Evolutionary conservation across 2,113 vertebrate species (phyloP), one percentile per base, ranked within the genome.

Genomic region (Miniopterus natalensis): DNA sequence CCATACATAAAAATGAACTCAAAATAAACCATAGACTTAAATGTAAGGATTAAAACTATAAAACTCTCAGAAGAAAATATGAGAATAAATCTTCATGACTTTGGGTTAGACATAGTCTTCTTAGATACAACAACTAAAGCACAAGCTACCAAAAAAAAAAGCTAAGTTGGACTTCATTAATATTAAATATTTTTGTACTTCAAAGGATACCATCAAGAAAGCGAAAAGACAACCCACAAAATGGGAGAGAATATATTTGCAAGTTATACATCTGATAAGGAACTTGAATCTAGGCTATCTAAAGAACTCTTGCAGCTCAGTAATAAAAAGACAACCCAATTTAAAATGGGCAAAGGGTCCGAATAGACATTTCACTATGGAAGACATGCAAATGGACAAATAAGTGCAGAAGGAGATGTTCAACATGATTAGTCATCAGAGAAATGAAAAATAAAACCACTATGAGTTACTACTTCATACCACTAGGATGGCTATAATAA

Each of bases 381-480:
- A 84, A 96, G 59, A 86, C 57, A 74, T 63, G 20, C 78, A 79
- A 91, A 75, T 59, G 1, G 21, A 12, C 73, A 85, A 36, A 42
- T 47, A 86, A 92, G 12, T 21, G 79, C 70, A 79, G 68, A 68
- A 61, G 91, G 92, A 90, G 45, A 90, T 57, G 29, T 65, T 92
- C 59, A 81, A 29, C 15, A 42, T 85, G 49, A 74, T 92, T 88
- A 85, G 42, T 40, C 51, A 89, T 70, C 84, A 92, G 59, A 78
- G 65, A 85, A 94, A 94, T 89, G 20, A 73, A 95, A 95, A 70
- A 45, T 17, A 93, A 86, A 96, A 77, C 73, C 23, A 71, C 83
- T 92, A 25, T 89, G 31, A 90, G n/a, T 75, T 86, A 81, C 49
- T 71, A 93, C 42, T 87, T 90, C 21, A 66, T 6, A 73, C 4